Evolutionary conservation across 37 sponge, comb jelly and placozoan genomes (phyloP), one percentile per base, ranked within the genome.

Genomic region (Ephydatia muelleri): DNA sequence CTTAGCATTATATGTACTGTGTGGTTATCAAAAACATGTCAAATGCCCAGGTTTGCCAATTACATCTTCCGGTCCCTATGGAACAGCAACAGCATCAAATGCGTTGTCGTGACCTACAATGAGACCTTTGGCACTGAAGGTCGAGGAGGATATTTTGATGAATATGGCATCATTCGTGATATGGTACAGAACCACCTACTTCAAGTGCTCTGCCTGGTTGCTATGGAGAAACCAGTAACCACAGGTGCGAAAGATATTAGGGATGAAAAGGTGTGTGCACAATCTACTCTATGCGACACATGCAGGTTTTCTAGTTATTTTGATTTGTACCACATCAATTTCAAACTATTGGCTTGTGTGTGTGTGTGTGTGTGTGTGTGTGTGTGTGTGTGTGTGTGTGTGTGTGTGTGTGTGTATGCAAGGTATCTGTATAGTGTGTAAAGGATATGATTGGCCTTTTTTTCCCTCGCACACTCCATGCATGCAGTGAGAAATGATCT

Each of bases 221-320:
- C 72, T 28, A 71, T 71, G 72, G 72, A 71, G 72, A 30, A 30
- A 13, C 72, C 72, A 13, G 72, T 33, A 28, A 30, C 12, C 5
- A 16, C 32, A 0, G 21, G 16, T 9, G 31, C 72, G 2, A 28
- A 71, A 13, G 30, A 30, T 14, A 33, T 71, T 14, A 26, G 72
- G 0, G 72, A 71, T 33, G 72, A 71, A 28, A 71, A 71, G 72
- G 99, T 96, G 26, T 6, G 77, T 12, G 36, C 2, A 43, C 12
- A 12, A 29, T 29, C 30, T 22, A 11, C 22, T 11, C 12, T 71
- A 26, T 26, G 27, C 9, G 72, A 25, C n/a, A 26, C 11, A 71
- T 12, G 27, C 22, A 22, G 14, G 72, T 71, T 71, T 71, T 71
- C 11, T 27, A 57, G 35, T 11, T 32, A 19, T 74, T 22, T 74